Conservation (phyloP, 1,140 invertebrate genomes). For the Halesus radiatus region DNA sequence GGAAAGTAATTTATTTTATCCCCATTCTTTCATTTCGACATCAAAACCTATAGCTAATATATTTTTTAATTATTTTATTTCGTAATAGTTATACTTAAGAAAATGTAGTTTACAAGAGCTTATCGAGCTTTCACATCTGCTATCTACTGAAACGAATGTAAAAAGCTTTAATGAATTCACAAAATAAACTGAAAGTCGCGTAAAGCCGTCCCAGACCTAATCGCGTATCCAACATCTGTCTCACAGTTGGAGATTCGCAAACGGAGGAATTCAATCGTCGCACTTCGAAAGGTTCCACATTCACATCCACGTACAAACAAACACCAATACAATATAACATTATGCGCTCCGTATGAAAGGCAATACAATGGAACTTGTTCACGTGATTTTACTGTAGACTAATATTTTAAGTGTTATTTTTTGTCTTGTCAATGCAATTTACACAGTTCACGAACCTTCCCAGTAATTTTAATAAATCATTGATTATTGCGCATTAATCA, state of each 20-base stretch:
- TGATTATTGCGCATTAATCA: too few relatives aligned
- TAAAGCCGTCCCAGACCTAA: not conserved
- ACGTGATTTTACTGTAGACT: not conserved
- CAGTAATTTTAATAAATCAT: not conserved
- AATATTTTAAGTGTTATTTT: slow-evolving; percentile 23
- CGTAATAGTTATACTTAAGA: too few relatives aligned
- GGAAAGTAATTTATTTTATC: too few relatives aligned
- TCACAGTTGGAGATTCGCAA: slow-evolving; percentile 40
- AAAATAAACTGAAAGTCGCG: not conserved
- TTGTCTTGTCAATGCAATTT: slow-evolving; percentile 6
- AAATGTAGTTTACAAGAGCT: too few relatives aligned
- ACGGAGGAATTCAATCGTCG: slow-evolving; percentile 36
- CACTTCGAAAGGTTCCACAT: slow-evolving; percentile 24
- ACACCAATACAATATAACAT: not conserved
- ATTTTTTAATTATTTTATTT: too few relatives aligned
- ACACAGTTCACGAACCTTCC: not conserved
- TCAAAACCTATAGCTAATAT: too few relatives aligned
- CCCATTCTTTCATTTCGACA: too few relatives aligned
- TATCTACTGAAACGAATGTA: too few relatives aligned
- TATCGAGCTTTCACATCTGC: too few relatives aligned
- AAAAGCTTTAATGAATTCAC: too few relatives aligned
- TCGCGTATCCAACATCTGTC: slow-evolving; percentile 30
- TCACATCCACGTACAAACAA: not conserved
- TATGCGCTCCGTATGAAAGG: not conserved
- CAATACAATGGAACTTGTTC: slow-evolving; percentile 25